A percentile compares a stretch with the other conserved stretches of the same genome.
Conservation (phyloP, 35 echinoderm and acorn worm genomes). For the Heliocidaris tuberculata region DNA sequence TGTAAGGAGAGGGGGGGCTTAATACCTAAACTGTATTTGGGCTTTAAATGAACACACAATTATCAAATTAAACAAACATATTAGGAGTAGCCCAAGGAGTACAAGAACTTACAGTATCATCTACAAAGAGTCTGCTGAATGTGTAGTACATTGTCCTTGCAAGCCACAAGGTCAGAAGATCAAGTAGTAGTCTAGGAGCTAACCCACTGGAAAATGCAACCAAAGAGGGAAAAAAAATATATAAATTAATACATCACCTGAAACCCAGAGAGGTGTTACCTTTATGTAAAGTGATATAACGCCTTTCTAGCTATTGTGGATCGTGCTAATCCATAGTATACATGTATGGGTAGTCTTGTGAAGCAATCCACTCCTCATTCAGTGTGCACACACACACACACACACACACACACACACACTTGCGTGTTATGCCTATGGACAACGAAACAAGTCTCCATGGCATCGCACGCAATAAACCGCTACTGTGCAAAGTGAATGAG, state of each 20-base stretch:
- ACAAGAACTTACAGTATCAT: slow-evolving; percentile 71
- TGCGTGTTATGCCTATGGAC: too few relatives aligned
- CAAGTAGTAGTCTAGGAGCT: slow-evolving; percentile 79
- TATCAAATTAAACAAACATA: too few relatives aligned
- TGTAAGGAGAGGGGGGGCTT: too few relatives aligned
- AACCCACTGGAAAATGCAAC: slow-evolving; percentile 69
- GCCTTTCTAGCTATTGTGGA: background rate
- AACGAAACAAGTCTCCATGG: too few relatives aligned
- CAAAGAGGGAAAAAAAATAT: background rate
- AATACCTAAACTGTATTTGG: too few relatives aligned
- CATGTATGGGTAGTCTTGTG: background rate
- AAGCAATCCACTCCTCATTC: background rate
- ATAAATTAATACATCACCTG: background rate
- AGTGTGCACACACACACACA: background rate
- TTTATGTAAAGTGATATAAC: background rate
- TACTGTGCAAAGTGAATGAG: too few relatives aligned
- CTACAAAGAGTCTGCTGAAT: slow-evolving; percentile 78
- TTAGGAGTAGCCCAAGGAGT: background rate
- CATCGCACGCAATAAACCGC: too few relatives aligned
- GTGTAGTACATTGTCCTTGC: slow-evolving; percentile 78
- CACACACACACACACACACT: too few relatives aligned
- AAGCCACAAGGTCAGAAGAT: slow-evolving; percentile 82
- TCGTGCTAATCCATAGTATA: background rate
- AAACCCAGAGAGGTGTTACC: background rate
- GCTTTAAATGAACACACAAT: too few relatives aligned